Evolutionary conservation across 2,888 invertebrate species (phyloP).

Genomic region (Octonoba sinensis): DNA sequence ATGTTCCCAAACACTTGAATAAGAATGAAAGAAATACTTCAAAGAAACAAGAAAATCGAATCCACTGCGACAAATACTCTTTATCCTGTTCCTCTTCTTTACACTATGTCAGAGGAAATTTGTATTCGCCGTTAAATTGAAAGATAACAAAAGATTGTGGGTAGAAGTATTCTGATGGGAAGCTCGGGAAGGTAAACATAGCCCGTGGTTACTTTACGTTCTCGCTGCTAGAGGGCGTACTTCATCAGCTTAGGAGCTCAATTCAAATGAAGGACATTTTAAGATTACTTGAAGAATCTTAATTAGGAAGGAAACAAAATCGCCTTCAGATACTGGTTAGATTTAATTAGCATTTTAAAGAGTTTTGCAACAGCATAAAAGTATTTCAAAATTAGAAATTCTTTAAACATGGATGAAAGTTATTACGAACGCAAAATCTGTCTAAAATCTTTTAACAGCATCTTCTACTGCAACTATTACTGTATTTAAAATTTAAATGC

Average conservation of each 20-base stretch:
- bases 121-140: slow-evolving; percentile 8
- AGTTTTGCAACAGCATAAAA: neutral
- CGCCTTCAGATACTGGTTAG: neutral
- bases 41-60: neutral
- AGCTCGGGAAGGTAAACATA: neutral
- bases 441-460: too few relatives aligned
- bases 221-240: neutral
- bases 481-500: too few relatives aligned
- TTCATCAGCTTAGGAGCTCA: neutral
- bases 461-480: too few relatives aligned
- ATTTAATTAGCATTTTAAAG: neutral
- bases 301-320: neutral
- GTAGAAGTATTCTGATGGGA: neutral
- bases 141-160: slow-evolving; percentile 1
- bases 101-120: slow-evolving; percentile 1
- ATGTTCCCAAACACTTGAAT: neutral
- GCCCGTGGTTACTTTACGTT: neutral
- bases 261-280: slow-evolving; percentile 3
- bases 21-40: neutral
- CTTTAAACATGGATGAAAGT: too few relatives aligned
- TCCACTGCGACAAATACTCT: neutral
- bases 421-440: too few relatives aligned
- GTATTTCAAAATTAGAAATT: neutral
- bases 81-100: neutral
- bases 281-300: slow-evolving; percentile 4